Percentiles rank a stretch among this genome's conserved stretches.
phyloP scores from a whole-genome alignment of 2,888 invertebrate species.

The Drosophila koepferae region DNA sequence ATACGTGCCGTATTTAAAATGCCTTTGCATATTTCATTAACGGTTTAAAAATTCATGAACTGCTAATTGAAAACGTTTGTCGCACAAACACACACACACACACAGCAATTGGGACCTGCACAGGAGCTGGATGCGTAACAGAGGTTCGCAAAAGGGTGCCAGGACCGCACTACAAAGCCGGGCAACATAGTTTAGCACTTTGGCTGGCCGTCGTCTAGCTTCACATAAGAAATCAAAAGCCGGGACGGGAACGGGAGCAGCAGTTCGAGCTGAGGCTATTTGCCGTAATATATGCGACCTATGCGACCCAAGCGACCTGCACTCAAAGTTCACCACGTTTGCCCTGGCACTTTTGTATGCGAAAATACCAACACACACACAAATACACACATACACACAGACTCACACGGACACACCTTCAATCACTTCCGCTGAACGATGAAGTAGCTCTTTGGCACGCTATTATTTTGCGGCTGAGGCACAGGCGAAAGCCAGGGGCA shows the following conservation, averaged over 20 bases:
- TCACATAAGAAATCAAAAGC: slow-evolving; percentile 69
- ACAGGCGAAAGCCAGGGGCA: not conserved
- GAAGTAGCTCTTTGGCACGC: slow-evolving; percentile 84
- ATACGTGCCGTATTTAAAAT: slow-evolving; percentile 66
- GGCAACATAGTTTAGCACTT: slow-evolving; percentile 84
- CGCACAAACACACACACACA: slow-evolving; percentile 58
- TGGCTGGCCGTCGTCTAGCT: slow-evolving; percentile 57
- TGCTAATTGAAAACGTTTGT: slow-evolving; percentile 85
- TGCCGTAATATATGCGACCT: slow-evolving; percentile 49
- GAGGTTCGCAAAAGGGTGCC: slow-evolving; percentile 70
- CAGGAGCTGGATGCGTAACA: slow-evolving; percentile 56
- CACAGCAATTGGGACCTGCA: not conserved
- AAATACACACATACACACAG: slow-evolving; percentile 27
- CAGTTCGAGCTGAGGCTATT: slow-evolving; percentile 20
- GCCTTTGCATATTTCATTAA: slow-evolving; percentile 78
- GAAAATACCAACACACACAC: slow-evolving; percentile 64
- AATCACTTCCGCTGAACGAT: slow-evolving; percentile 84
- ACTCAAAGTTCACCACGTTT: slow-evolving; percentile 73
- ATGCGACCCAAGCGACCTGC: slow-evolving; percentile 72
- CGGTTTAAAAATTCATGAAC: slow-evolving; percentile 82
- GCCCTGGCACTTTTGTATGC: slow-evolving; percentile 65
- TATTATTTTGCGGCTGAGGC: slow-evolving; percentile 76
- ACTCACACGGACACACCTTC: slow-evolving; percentile 75
- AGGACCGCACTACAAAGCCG: slow-evolving; percentile 76
- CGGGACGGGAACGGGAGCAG: slow-evolving; percentile 1